Conservation (phyloP, 2,797 vertebrate species). For the Ctenopoma kingsleyae region DNA sequence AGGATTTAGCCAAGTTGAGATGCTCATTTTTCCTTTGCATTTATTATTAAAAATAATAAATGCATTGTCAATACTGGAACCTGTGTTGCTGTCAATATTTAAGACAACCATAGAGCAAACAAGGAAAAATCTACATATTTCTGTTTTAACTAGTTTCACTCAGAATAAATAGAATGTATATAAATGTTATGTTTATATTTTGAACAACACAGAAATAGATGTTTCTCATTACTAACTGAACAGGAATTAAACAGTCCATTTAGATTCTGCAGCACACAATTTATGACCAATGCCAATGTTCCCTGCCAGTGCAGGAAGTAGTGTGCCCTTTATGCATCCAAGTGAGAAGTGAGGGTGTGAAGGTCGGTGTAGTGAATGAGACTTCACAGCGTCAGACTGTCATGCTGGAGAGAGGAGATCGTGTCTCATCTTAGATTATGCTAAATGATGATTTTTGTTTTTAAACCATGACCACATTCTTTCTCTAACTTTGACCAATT, state of each 20-base stretch:
- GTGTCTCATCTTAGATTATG: constrained; percentile 2
- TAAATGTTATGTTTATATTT: background rate
- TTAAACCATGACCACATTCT: background rate
- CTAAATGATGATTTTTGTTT: background rate
- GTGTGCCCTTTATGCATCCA: constrained; percentile 39
- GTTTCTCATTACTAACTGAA: constrained; percentile 15
- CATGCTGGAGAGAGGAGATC: constrained; percentile 6
- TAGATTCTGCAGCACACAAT: constrained; percentile 26
- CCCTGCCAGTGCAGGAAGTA: constrained; percentile 24
- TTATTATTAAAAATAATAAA: constrained; percentile 23
- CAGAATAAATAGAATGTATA: background rate
- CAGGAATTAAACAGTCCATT: constrained; percentile 26
- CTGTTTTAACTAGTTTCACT: background rate
- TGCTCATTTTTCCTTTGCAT: constrained; percentile 27
- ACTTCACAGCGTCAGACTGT: constrained; percentile 33
- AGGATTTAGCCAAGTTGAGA: background rate
- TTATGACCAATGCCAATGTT: constrained; percentile 35
- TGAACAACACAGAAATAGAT: background rate
- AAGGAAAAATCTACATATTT: background rate
- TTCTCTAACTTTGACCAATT: background rate
- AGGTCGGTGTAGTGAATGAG: constrained; percentile 29
- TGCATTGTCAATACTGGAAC: constrained; percentile 13
- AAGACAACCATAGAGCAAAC: background rate
- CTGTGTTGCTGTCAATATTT: background rate
- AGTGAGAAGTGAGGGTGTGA: constrained; percentile 39